Percentiles rank a stretch among this genome's conserved stretches.
Conservation (phyloP, 2,113 vertebrate species). For the Zapornia atra region DNA sequence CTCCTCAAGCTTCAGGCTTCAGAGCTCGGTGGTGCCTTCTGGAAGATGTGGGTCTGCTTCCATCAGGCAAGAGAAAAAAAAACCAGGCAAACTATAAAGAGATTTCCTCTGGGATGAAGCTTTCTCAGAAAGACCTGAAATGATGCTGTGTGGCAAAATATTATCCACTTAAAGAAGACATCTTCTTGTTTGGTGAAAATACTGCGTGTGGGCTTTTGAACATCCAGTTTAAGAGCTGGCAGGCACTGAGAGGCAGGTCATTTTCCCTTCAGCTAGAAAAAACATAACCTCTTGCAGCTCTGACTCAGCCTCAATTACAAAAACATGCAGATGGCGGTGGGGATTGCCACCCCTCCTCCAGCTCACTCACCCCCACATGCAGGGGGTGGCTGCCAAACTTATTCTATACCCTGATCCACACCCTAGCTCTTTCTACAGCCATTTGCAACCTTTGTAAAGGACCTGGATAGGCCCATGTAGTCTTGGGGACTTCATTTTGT, state of each 20-base stretch:
- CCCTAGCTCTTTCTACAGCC: not conserved
- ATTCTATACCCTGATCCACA: not conserved
- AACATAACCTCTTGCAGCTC: not conserved
- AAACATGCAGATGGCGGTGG: not conserved
- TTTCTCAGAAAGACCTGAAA: not conserved
- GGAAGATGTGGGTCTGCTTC: not conserved
- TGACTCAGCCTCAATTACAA: not conserved
- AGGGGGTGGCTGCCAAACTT: not conserved
- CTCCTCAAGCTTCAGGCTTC: not conserved
- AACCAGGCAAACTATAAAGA: not conserved
- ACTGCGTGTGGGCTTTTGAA: not conserved
- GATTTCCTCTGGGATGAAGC: not conserved
- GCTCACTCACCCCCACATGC: accelerated
- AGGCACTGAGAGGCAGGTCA: not conserved
- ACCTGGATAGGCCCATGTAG: not conserved
- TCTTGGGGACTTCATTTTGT: not conserved
- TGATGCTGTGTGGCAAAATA: not conserved
- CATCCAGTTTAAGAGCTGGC: not conserved
- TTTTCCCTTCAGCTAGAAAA: not conserved
- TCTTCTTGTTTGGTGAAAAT: not conserved
- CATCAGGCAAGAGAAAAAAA: not conserved
- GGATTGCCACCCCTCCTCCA: not conserved
- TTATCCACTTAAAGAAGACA: not conserved
- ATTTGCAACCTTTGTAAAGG: not conserved
- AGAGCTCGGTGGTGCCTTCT: not conserved